Conservation (phyloP, 1,140 invertebrate species). For the Theocolax elegans region DNA sequence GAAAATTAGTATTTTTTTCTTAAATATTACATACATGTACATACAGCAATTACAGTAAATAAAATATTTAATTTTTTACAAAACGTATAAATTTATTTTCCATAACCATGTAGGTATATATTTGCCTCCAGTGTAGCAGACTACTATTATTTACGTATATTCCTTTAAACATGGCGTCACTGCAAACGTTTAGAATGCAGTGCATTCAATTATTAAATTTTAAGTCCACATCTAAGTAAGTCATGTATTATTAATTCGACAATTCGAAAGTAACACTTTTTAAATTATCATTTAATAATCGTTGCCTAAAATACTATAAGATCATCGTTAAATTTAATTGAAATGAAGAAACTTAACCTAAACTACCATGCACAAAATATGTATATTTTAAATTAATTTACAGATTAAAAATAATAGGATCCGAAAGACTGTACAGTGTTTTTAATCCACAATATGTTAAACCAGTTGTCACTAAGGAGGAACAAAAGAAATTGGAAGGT, state of each 20-base stretch:
- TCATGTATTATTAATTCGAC: neutral
- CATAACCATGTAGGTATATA: no score
- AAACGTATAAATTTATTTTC: no score
- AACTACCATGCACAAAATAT: neutral
- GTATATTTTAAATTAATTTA: neutral
- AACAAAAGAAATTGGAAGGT: conserved; percentile 70
- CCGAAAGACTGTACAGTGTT: conserved; percentile 53
- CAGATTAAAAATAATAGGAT: neutral
- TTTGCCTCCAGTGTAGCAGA: no score
- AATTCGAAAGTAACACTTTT: neutral
- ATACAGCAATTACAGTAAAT: no score
- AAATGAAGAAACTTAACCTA: conserved; percentile 18
- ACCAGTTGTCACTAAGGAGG: conserved; percentile 74
- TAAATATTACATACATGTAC: no score
- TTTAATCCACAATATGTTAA: conserved; percentile 72
- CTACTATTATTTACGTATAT: no score
- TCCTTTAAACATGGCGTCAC: conserved; percentile 20
- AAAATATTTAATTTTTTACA: no score
- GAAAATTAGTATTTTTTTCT: no score
- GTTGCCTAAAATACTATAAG: neutral
- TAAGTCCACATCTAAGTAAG: conserved; percentile 19
- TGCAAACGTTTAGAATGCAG: neutral
- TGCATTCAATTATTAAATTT: conserved; percentile 12
- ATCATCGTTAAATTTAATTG: neutral
- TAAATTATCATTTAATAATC: neutral